A percentile compares a stretch with the other conserved stretches of the same genome.
phyloP scores from a whole-genome alignment of 1,140 invertebrate species.

The Halyomorpha halys region DNA sequence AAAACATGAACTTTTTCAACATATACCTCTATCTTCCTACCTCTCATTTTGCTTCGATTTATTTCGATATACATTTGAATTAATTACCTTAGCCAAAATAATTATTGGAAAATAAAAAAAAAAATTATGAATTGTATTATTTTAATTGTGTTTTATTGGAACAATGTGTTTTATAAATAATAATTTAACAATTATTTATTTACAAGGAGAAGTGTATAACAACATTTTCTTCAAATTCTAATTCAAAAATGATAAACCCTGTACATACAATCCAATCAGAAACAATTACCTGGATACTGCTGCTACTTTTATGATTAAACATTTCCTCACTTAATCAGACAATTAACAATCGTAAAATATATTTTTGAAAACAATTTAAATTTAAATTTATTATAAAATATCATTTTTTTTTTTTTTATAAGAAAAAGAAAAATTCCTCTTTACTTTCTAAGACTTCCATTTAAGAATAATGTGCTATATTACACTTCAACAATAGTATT shows the following conservation, averaged over 20 bases:
- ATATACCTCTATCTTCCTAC: too few relatives aligned
- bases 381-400: slow-evolving; percentile 13
- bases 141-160: slow-evolving; percentile 6
- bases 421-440: neutral
- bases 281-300: neutral
- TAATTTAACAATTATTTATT: neutral
- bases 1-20: too few relatives aligned
- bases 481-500: slow-evolving; percentile 13
- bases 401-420: neutral
- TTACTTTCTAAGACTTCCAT: neutral
- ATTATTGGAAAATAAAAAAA: neutral
- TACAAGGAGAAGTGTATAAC: slow-evolving; percentile 1
- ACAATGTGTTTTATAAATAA: slow-evolving; percentile 15
- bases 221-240: neutral
- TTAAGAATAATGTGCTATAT: slow-evolving; percentile 2
- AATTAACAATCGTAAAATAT: slow-evolving; percentile 6
- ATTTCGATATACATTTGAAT: too few relatives aligned
- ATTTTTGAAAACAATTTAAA: neutral
- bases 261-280: slow-evolving; percentile 5
- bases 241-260: slow-evolving; percentile 13
- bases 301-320: neutral
- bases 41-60: too few relatives aligned
- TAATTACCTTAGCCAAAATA: too few relatives aligned
- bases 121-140: neutral
- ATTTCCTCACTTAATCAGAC: neutral